Base-by-base conservation (phyloP, 2,888 invertebrate species). In the Parelbella ahira region DNA sequence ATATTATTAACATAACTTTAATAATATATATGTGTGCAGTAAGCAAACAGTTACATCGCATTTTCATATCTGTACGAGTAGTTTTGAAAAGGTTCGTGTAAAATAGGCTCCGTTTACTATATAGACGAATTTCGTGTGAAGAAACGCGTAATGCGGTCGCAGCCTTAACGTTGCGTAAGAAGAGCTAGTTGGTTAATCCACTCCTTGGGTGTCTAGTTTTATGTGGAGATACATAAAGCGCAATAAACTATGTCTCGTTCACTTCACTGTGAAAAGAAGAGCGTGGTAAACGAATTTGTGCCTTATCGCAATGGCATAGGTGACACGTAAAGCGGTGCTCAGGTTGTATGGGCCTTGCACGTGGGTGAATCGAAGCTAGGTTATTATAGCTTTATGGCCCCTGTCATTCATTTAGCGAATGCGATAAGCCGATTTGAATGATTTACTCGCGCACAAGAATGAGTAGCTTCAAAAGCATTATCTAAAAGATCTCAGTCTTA, bases 131-230 rank as follows among this genome's bases (percentile, higher is more conserved):
- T n/a, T n/a, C n/a, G n/a, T n/a, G n/a, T n/a, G n/a, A n/a, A n/a
- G n/a, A n/a, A n/a, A n/a, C 1, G 19, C 11, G 2, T 18, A 36
- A 25, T 36, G 36, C 8, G 15, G 6, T n/a, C 9, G 8, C 3
- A 18, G 32, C 39, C 13, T 54, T 53, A 54, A 57, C 53, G 61
- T 82, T 82, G 75, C 72, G 66, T 72, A 79, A 82, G 70, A 51
- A 46, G 57, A 58, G 67, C 68, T 69, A 58, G 63, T 61, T 68
- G n/a, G 66, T 60, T 78, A 76, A 82, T 83, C 80, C 66, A 72
- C 81, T 74, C 74, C 83, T 83, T 84, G 84, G 84, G 84, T 82
- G 84, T 84, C 82, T 82, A 68, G 66, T 80, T 83, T 81, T 78
- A 81, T 82, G 71, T 72, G 60, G 58, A 58, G 55, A 60, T 62